Base-by-base conservation (phyloP, 2,888 invertebrate species). In the Endotricha flammealis region DNA sequence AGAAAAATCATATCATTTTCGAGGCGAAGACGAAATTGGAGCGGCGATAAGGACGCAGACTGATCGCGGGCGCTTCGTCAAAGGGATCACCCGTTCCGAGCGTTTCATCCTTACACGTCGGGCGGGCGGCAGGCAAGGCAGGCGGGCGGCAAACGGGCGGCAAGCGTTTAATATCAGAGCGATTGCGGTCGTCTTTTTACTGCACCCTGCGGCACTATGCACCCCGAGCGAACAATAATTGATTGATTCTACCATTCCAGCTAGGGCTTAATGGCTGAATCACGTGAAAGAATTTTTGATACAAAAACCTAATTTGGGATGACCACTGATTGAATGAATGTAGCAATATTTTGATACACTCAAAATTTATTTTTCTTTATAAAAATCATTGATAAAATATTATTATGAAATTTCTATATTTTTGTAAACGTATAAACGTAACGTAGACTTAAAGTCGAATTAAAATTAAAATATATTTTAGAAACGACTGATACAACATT, bases 91-190 rank as follows among this genome's bases (percentile, higher is more conserved):
- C 53, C 57, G 53, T 52, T 51, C 62, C 63, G 50, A 55, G 47
- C 57, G 53, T 50, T 58, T 47, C 62, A 67, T 69, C 65, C 60
- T 63, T 64, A 57, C 53, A 56, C 61, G 60, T 61, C 61, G 54
- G 42, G 46, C 14, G 25, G 28, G 12, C 14, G 27, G 12, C 14
- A 12, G 31, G 30, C 22, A 25, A n/a, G 25, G 25, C 25, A 12
- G 23, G 24, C 27, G 20, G 20, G 30, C 22, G 30, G 30, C 30
- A 20, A 27, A 28, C 39, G 40, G 43, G 37, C 36, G 42, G 32
- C 33, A 59, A 63, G 58, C 74, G 77, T 78, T 80, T 78, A 77
- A 83, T 81, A 82, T 80, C 80, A 79, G 76, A 72, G 66, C 63
- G 55, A 62, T 52, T 59, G 62, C 60, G 57, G 60, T 57, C 60